Conservation (phyloP, 2,113 vertebrate species). For the Xenotilapia caudafasciata region DNA sequence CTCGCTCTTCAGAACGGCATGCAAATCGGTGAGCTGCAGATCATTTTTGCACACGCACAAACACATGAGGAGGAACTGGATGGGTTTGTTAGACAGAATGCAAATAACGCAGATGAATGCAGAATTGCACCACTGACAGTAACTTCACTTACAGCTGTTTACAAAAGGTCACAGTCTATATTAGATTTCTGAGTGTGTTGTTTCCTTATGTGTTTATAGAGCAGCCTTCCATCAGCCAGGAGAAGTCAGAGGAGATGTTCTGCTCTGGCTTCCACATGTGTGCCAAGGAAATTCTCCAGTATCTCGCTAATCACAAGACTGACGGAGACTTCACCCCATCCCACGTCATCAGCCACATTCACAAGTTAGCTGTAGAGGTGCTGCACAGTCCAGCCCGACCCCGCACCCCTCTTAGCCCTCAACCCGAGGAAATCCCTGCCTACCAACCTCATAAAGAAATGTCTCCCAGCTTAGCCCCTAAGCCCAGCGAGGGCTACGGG, state of each 20-base stretch:
- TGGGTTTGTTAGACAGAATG: neutral
- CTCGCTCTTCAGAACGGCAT: constrained; percentile 88
- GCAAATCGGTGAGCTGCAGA: constrained; percentile 61
- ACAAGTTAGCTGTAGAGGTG: constrained; percentile 84
- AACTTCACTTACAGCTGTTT: constrained; percentile 24
- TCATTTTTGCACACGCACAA: neutral
- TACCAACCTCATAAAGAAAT: constrained; percentile 72
- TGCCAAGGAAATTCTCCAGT: constrained; percentile 91
- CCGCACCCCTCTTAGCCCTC: constrained; percentile 40
- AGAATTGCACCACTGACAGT: constrained; percentile 59
- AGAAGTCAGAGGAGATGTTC: constrained; percentile 90
- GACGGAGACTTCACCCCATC: constrained; percentile 77
- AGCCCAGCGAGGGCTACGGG: constrained; percentile 78
- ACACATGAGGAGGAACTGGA: neutral
- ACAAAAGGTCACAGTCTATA: neutral
- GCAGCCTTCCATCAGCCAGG: constrained; percentile 74
- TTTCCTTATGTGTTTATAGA: constrained; percentile 59
- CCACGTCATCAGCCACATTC: constrained; percentile 84
- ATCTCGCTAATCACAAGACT: constrained; percentile 82
- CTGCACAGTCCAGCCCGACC: constrained; percentile 74
- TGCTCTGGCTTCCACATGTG: constrained; percentile 95
- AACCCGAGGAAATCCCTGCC: constrained; percentile 18
- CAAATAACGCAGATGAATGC: neutral
- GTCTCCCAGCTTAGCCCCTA: constrained; percentile 52
- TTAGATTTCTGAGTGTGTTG: constrained; percentile 38